phyloP scores from a whole-genome alignment of 2,797 vertebrate species.

The Sebastes alutus region DNA sequence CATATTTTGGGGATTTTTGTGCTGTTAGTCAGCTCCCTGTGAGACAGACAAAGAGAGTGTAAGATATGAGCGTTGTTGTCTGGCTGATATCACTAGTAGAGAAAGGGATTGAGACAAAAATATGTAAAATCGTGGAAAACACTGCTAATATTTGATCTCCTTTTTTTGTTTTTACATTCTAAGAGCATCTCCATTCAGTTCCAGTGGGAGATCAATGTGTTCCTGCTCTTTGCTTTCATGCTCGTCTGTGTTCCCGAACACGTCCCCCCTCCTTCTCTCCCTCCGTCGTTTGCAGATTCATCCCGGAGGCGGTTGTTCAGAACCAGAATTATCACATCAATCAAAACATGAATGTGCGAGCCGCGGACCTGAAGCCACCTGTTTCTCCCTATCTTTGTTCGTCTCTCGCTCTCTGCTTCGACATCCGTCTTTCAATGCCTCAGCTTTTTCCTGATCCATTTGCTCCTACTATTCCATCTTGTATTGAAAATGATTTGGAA shows the following conservation, averaged over 20 bases:
- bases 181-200: not conserved
- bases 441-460: not conserved
- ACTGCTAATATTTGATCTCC: slow-evolving; percentile 8
- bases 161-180: not conserved
- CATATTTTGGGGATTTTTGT: not conserved
- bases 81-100: not conserved
- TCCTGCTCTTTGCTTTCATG: slow-evolving; percentile 46
- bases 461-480: not conserved
- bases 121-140: not conserved
- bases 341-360: slow-evolving; percentile 56
- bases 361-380: slow-evolving; percentile 53
- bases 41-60: slow-evolving; percentile 11
- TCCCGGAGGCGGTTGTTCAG: slow-evolving; percentile 57
- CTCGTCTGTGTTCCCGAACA: slow-evolving; percentile 8
- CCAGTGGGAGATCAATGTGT: slow-evolving; percentile 24
- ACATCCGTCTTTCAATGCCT: slow-evolving; percentile 7
- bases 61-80: not conserved
- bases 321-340: slow-evolving; percentile 79
- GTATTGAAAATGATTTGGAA: not conserved
- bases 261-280: not conserved
- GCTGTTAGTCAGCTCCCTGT: slow-evolving; percentile 12
- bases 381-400: slow-evolving; percentile 22
- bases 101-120: not conserved
- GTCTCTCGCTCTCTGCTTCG: slow-evolving; percentile 2
- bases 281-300: slow-evolving; percentile 21